Evolutionary conservation across 2,888 invertebrate genomes (phyloP).

Genomic region (Drosophila putrida): DNA sequence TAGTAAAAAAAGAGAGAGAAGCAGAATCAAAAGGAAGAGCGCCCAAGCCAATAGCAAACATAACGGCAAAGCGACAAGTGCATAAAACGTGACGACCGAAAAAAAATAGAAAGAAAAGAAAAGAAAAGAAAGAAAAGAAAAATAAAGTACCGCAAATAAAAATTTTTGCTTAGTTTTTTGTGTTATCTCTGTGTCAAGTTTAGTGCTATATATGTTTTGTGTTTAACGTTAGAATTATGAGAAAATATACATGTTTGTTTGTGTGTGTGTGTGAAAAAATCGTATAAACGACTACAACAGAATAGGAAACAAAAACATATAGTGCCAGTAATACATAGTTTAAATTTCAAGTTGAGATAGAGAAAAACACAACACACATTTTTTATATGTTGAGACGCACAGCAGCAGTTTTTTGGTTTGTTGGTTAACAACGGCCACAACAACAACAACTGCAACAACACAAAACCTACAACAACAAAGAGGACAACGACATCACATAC

Average conservation of each 20-base stretch:
- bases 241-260: slow-evolving; percentile 33
- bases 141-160: slow-evolving; percentile 24
- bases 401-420: slow-evolving; percentile 47
- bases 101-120: slow-evolving; percentile 24
- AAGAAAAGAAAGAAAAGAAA: slow-evolving; percentile 23
- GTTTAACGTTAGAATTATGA: slow-evolving; percentile 54
- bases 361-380: slow-evolving; percentile 16
- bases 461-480: slow-evolving; percentile 6
- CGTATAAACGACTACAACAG: slow-evolving; percentile 14
- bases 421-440: slow-evolving; percentile 44
- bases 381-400: slow-evolving; percentile 44
- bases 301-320: slow-evolving; percentile 10
- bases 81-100: slow-evolving; percentile 62
- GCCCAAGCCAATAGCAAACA: slow-evolving; percentile 53
- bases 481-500: slow-evolving; percentile 10
- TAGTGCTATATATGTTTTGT: slow-evolving; percentile 53
- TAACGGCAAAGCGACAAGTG: slow-evolving; percentile 69
- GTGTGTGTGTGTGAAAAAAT: slow-evolving; percentile 11
- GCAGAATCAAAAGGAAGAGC: slow-evolving; percentile 15
- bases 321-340: slow-evolving; percentile 28
- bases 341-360: slow-evolving; percentile 43
- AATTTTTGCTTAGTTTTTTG: slow-evolving; percentile 29
- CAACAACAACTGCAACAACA: slow-evolving; percentile 8
- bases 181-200: slow-evolving; percentile 30
- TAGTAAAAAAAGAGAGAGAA: slow-evolving; percentile 23